A percentile compares a stretch with the other conserved stretches of the same genome.
phyloP scores from a whole-genome alignment of 1,140 invertebrate species.

The Drosophila nebulosa region DNA sequence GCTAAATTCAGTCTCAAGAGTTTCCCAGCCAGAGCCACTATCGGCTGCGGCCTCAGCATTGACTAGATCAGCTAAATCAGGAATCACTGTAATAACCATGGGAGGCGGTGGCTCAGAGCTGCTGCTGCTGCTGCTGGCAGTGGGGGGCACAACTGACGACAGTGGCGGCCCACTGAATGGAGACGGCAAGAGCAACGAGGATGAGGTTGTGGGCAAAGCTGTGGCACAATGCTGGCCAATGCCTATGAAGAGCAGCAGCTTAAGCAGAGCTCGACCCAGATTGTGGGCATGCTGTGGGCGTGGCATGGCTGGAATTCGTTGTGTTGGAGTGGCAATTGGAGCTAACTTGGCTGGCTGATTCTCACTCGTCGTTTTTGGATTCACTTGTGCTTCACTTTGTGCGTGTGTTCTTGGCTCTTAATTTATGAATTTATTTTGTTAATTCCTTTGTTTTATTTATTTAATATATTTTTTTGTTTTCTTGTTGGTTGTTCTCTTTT shows the following conservation, averaged over 20 bases:
- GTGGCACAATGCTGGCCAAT: constrained; percentile 53
- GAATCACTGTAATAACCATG: constrained; percentile 12
- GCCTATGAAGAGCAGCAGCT: constrained; percentile 55
- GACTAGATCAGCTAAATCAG: constrained; percentile 52
- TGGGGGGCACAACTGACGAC: constrained; percentile 2
- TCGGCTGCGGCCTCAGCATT: constrained; percentile 44
- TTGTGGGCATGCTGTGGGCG: constrained; percentile 49
- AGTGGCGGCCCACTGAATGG: constrained; percentile 31
- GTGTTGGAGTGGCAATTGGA: constrained; percentile 1
- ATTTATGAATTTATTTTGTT: constrained; percentile 4
- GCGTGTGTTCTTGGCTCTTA: constrained; percentile 29
- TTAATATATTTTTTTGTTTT: background rate
- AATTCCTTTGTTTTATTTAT: background rate
- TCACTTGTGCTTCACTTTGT: constrained; percentile 31
- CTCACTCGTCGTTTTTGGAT: constrained; percentile 12
- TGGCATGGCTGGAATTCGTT: constrained; percentile 42
- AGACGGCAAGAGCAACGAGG: constrained; percentile 19
- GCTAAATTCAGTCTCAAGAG: constrained; percentile 69
- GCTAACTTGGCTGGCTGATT: constrained; percentile 11
- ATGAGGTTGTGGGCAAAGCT: constrained; percentile 53
- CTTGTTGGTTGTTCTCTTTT: background rate
- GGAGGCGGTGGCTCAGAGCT: constrained; percentile 21
- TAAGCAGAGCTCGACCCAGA: constrained; percentile 40
- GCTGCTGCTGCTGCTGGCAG: constrained; percentile 5
- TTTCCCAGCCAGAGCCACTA: constrained; percentile 54